Conservation (phyloP, 2,113 vertebrate species). For the Heterotis niloticus region DNA sequence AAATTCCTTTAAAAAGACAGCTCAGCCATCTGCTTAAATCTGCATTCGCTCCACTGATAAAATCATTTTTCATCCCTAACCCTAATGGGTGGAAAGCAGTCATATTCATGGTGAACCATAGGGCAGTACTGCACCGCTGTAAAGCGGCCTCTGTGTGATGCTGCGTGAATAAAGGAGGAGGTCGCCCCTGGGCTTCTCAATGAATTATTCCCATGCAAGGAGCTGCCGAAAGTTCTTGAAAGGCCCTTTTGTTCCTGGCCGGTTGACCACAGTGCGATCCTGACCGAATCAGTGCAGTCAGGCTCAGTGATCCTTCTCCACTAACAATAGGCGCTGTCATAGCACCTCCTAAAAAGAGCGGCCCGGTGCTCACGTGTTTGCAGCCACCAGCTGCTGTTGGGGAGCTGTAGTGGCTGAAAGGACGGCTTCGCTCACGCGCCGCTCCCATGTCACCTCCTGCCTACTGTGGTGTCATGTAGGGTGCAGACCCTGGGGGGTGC, state of each 20-base stretch:
- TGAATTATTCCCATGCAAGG: conserved; percentile 29
- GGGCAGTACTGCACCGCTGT: neutral
- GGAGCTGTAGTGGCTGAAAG: neutral
- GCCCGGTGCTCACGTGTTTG: conserved; percentile 51
- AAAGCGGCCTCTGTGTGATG: neutral
- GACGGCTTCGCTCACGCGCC: conserved; percentile 45
- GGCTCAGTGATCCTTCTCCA: conserved; percentile 20
- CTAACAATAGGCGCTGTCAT: conserved; percentile 51
- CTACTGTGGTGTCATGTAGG: too few species aligned
- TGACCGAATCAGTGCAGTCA: conserved; percentile 28
- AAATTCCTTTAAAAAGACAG: too few species aligned
- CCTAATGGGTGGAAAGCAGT: neutral
- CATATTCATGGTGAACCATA: neutral
- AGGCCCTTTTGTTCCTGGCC: conserved; percentile 50
- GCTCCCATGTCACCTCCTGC: neutral
- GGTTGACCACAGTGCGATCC: conserved; percentile 46
- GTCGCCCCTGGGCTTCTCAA: conserved; percentile 12
- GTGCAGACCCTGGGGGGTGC: too few species aligned
- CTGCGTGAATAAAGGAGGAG: conserved; percentile 20
- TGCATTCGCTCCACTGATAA: neutral
- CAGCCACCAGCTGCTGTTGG: conserved; percentile 48
- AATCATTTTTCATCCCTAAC: neutral
- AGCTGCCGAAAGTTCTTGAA: conserved; percentile 40
- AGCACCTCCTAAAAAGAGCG: conserved; percentile 26
- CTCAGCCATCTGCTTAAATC: too few species aligned